Evolutionary conservation across 30 jellyfish, hydroid and myxozoan genomes (phyloP).

Genomic region (Cassiopea xamachana): DNA sequence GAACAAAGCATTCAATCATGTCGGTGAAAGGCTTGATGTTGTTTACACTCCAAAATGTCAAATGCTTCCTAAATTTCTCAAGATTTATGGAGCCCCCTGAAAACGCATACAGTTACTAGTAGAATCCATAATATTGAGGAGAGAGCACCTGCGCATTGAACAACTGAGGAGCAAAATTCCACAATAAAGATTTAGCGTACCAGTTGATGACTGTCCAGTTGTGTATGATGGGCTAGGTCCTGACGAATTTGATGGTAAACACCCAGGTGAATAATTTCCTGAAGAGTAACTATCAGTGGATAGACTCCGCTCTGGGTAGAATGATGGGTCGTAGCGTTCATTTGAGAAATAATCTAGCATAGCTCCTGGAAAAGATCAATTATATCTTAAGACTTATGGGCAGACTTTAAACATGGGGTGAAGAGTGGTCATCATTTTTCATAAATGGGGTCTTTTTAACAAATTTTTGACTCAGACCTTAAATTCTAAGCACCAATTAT

Average conservation of each 20-base stretch:
- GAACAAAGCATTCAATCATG: not conserved
- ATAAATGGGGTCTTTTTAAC: too few relatives aligned
- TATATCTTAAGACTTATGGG: too few relatives aligned
- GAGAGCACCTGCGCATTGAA: too few relatives aligned
- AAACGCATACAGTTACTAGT: too few relatives aligned
- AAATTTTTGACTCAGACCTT: too few relatives aligned
- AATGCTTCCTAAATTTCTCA: too few relatives aligned
- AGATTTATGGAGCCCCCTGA: too few relatives aligned
- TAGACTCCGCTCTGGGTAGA: slow-evolving; percentile 58
- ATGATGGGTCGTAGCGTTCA: slow-evolving; percentile 40
- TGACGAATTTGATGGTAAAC: slow-evolving; percentile 61
- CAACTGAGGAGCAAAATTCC: too few relatives aligned
- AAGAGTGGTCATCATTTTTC: not conserved
- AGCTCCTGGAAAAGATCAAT: slow-evolving; percentile 40
- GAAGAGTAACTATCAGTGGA: slow-evolving; percentile 65
- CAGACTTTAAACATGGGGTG: not conserved
- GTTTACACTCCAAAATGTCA: too few relatives aligned
- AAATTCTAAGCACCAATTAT: too few relatives aligned
- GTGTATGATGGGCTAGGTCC: slow-evolving; percentile 68
- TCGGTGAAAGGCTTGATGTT: not conserved
- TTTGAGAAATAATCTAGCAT: slow-evolving; percentile 36
- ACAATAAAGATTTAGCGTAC: not conserved
- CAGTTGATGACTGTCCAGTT: slow-evolving; percentile 46
- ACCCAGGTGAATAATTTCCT: slow-evolving; percentile 31
- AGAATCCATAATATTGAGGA: too few relatives aligned